These are phyloP conservation scores for Umimayanthus chanpuru DNA, from an alignment of 92 coral and sea anemone species.

Conservation along the genomic window DNA sequence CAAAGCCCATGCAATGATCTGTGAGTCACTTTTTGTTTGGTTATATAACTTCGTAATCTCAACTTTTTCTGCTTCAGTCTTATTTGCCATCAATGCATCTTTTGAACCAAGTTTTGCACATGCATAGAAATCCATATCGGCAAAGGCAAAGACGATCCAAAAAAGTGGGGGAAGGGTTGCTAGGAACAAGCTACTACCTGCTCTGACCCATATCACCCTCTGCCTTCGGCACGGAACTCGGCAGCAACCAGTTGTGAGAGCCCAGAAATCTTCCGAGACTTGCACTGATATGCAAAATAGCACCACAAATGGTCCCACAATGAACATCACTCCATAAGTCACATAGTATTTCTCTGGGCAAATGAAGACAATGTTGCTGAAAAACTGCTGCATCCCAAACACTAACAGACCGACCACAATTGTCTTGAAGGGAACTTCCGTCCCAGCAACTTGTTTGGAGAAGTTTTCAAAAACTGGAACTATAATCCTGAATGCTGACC, in stretches of 20 bases:
- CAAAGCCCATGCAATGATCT: constrained; percentile 75
- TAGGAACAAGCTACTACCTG: constrained; percentile 63
- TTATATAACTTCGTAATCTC: constrained; percentile 46
- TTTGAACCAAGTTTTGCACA: constrained; percentile 79
- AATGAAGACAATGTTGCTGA: constrained; percentile 62
- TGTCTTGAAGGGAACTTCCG: constrained; percentile 71
- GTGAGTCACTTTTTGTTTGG: constrained; percentile 60
- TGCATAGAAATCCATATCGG: constrained; percentile 67
- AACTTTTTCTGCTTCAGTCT: constrained; percentile 49
- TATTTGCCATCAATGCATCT: constrained; percentile 51
- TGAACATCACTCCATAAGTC: constrained; percentile 63
- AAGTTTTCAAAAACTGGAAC: constrained; percentile 28
- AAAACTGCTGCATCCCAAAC: constrained; percentile 72
- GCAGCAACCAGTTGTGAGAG: constrained; percentile 62
- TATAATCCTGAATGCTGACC: constrained; percentile 11
- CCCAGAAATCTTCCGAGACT: constrained; percentile 77
- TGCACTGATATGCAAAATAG: constrained; percentile 75
- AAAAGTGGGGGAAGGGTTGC: constrained; percentile 72
- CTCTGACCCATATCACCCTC: constrained; percentile 60
- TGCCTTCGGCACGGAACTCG: constrained; percentile 48
- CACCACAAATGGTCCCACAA: constrained; percentile 70
- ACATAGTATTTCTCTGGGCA: constrained; percentile 71
- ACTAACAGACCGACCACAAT: constrained; percentile 59
- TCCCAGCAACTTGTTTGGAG: constrained; percentile 5
- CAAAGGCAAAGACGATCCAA: constrained; percentile 77